Percentiles rank a stretch among this genome's conserved stretches.
phyloP scores from a whole-genome alignment of 2,797 vertebrate genomes.

The Thalassophryne amazonica region DNA sequence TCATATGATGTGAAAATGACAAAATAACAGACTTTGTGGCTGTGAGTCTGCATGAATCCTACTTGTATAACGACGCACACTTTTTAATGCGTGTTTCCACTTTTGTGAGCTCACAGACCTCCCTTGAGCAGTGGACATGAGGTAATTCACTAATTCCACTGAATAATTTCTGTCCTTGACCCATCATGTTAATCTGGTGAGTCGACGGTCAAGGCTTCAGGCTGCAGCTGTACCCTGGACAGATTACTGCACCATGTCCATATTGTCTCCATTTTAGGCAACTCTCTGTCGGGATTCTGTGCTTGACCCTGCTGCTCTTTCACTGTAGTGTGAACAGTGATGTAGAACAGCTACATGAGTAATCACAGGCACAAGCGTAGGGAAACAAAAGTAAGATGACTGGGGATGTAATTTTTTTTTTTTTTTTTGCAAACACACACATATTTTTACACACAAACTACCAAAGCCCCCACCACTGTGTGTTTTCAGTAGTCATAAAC shows the following conservation, averaged over 20 bases:
- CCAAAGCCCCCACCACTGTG: constrained; percentile 37
- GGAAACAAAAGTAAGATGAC: not conserved
- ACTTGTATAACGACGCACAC: not conserved
- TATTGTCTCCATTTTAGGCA: constrained; percentile 36
- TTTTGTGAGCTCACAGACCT: constrained; percentile 36
- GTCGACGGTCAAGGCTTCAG: constrained; percentile 29
- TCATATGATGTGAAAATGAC: too few relatives aligned
- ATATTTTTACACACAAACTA: not conserved
- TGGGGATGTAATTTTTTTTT: constrained; percentile 1
- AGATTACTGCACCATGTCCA: constrained; percentile 21
- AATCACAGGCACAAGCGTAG: constrained; percentile 2
- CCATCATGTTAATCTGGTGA: constrained; percentile 8
- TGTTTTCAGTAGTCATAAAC: constrained; percentile 60
- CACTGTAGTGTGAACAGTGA: constrained; percentile 57
- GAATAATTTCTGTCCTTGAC: constrained; percentile 59
- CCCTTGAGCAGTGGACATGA: constrained; percentile 38
- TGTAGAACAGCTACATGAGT: constrained; percentile 48
- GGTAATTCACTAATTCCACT: constrained; percentile 53
- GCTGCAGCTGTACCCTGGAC: constrained; percentile 19
- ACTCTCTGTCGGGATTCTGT: constrained; percentile 33
- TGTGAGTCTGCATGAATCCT: not conserved
- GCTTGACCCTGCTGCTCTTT: constrained; percentile 40
- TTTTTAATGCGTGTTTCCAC: constrained; percentile 16
- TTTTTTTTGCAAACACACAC: constrained; percentile 16
- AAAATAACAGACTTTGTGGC: too few relatives aligned